phyloP scores from a whole-genome alignment of 2,797 vertebrate genomes.

The Neoniphon sammara region DNA sequence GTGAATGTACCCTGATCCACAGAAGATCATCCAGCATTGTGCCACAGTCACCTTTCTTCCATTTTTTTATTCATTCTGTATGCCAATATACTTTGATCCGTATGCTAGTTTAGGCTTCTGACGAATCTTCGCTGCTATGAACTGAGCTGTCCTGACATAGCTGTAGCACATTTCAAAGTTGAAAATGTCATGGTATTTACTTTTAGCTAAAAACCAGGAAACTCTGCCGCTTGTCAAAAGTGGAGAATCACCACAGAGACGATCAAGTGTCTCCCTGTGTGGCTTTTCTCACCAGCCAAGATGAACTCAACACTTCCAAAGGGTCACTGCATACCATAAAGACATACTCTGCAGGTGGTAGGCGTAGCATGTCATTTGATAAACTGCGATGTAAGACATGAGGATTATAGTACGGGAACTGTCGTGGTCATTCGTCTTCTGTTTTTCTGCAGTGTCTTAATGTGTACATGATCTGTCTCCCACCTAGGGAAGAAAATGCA shows the following conservation, averaged over 20 bases:
- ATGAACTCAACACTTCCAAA: not conserved
- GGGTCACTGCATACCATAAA: not conserved
- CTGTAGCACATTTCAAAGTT: not conserved
- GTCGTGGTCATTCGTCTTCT: constrained; percentile 20
- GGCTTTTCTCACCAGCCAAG: not conserved
- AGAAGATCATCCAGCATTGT: constrained; percentile 11
- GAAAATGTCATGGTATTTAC: not conserved
- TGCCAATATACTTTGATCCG: not conserved
- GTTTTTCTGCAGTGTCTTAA: constrained; percentile 48
- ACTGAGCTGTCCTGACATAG: constrained; percentile 4
- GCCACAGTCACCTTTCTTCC: constrained; percentile 5
- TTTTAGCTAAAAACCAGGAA: not conserved
- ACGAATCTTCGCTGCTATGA: not conserved
- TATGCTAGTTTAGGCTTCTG: too few relatives aligned
- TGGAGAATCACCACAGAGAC: not conserved
- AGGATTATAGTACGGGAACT: constrained; percentile 35
- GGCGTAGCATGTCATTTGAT: not conserved
- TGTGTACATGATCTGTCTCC: constrained; percentile 63
- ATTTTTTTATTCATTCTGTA: constrained; percentile 34
- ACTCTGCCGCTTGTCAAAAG: not conserved
- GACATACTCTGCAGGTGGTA: not conserved
- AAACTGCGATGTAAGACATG: not conserved
- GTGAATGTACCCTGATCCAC: not conserved
- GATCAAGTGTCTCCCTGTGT: not conserved
- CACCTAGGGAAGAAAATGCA: constrained; percentile 44